phyloP scores from a whole-genome alignment of 2,888 invertebrate species.

The Cyaniris semiargus region DNA sequence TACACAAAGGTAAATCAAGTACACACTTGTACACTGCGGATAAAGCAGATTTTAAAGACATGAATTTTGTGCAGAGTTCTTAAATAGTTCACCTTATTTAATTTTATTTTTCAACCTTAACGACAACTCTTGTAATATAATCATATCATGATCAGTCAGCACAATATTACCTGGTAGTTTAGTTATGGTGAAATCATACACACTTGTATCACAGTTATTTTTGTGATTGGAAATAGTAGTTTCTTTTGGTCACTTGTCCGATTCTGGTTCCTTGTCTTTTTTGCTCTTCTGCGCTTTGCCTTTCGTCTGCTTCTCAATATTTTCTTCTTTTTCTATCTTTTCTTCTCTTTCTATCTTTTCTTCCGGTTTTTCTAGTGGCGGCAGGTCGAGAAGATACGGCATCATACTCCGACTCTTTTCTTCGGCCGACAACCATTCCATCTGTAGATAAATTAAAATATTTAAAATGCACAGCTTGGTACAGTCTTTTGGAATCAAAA shows the following conservation, averaged over 20 bases:
- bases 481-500: no score
- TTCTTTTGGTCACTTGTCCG: constrained; percentile 64
- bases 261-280: constrained; percentile 50
- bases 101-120: constrained; percentile 34
- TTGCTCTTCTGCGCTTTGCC: constrained; percentile 46
- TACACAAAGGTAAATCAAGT: not conserved
- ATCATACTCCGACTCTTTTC: constrained; percentile 74
- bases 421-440: constrained; percentile 75
- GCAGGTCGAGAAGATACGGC: constrained; percentile 69
- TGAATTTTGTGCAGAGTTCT: not conserved
- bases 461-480: not conserved
- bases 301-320: constrained; percentile 35
- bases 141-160: constrained; percentile 56
- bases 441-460: constrained; percentile 49
- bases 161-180: constrained; percentile 49
- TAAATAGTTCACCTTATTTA: constrained; percentile 6
- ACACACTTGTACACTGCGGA: not conserved
- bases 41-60: not conserved
- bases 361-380: constrained; percentile 54
- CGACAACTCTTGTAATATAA: constrained; percentile 50
- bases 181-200: constrained; percentile 51
- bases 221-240: constrained; percentile 45
- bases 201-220: constrained; percentile 58
- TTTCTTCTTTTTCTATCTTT: constrained; percentile 40
- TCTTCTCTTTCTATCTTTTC: constrained; percentile 43